Percentiles rank a stretch among this genome's conserved stretches.
These are phyloP conservation scores for Rhagonycha fulva DNA, from an alignment of 2,888 invertebrate species.

Conservation along the genomic window DNA sequence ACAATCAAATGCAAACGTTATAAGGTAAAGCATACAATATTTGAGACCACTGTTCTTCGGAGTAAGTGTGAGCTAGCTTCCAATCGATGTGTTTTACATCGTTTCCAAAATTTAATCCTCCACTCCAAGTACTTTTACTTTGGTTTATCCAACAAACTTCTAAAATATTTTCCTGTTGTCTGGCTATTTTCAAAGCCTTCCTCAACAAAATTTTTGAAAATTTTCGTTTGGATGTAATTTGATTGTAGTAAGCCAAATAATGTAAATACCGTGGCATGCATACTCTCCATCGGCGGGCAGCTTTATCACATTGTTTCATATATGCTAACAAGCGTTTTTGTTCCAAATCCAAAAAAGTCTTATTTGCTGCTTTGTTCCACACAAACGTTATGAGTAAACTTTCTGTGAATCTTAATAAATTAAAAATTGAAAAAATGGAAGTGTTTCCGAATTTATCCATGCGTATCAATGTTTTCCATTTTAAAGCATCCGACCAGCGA, in stretches of 20 bases:
- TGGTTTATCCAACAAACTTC: conserved; percentile 37
- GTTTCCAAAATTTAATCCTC: conserved; percentile 32
- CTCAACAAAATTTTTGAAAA: conserved; percentile 27
- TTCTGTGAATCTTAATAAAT: conserved; percentile 36
- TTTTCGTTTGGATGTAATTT: conserved; percentile 22
- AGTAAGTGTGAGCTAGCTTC: conserved; percentile 35
- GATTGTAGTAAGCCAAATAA: conserved; percentile 36
- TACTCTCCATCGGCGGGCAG: conserved; percentile 35
- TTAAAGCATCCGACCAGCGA: conserved; percentile 22
- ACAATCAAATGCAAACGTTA: neutral
- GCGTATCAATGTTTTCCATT: conserved; percentile 33
- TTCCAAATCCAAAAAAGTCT: conserved; percentile 17
- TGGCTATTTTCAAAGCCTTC: conserved; percentile 26
- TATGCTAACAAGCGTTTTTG: conserved; percentile 18
- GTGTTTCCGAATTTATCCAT: conserved; percentile 5
- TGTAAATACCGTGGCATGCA: conserved; percentile 37
- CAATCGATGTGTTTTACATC: conserved; percentile 34
- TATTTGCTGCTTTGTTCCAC: conserved; percentile 26
- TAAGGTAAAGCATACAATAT: conserved; percentile 39
- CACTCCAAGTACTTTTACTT: conserved; percentile 37
- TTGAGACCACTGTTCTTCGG: conserved; percentile 37
- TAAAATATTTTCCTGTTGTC: conserved; percentile 35
- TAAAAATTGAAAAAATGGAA: conserved; percentile 26
- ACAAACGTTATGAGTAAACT: conserved; percentile 31
- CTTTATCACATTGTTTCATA: conserved; percentile 26